phyloP scores from a whole-genome alignment of 2,888 invertebrate genomes.

The Rotaria socialis region DNA sequence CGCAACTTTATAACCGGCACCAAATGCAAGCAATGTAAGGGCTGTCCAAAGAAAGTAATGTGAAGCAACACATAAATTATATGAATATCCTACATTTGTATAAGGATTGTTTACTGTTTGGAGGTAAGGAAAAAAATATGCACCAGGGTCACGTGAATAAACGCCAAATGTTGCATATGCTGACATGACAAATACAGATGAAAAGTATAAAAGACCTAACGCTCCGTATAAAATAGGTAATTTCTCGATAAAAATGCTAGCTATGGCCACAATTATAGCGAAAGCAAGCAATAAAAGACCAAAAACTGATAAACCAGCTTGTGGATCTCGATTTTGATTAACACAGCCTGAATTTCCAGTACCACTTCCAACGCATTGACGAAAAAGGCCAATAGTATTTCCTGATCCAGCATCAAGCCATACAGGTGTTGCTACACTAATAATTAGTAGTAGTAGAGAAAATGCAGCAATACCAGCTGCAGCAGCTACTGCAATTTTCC shows the following conservation, averaged over 20 bases:
- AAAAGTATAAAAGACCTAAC: neutral
- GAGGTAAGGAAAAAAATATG: neutral
- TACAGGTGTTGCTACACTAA: neutral
- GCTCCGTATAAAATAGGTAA: neutral
- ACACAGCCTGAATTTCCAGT: neutral
- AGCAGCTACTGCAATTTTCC: neutral
- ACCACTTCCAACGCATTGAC: neutral
- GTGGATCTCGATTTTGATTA: neutral
- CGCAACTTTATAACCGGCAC: neutral
- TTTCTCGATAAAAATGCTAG: neutral
- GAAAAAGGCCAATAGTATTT: neutral
- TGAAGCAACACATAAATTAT: neutral
- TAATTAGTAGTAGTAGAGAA: neutral
- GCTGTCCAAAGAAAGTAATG: neutral
- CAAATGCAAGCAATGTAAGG: neutral
- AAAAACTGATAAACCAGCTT: neutral
- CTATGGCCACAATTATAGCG: neutral
- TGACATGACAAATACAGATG: neutral
- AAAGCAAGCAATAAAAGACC: neutral
- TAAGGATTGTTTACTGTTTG: neutral
- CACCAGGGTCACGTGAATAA: neutral
- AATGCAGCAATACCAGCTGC: neutral
- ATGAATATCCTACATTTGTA: neutral
- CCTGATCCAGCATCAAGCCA: slow-evolving; percentile 18
- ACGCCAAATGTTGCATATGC: neutral